These are phyloP conservation scores for Blastobasis adustella DNA, from an alignment of 2,888 invertebrate species.

Conservation along the genomic window DNA sequence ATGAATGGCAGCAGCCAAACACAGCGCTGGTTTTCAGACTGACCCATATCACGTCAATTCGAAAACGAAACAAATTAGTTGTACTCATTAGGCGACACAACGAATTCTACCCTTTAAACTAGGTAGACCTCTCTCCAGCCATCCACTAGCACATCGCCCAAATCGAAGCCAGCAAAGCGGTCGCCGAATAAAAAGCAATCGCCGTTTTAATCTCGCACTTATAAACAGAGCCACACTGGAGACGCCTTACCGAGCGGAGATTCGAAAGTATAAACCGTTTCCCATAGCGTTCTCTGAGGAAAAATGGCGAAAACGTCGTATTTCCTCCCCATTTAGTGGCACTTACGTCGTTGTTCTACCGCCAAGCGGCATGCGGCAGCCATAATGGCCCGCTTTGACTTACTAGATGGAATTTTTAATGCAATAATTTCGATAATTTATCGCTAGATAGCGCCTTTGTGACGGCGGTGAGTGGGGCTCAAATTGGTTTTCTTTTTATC, in stretches of 20 bases:
- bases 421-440: slow-evolving; percentile 81
- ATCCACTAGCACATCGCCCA: no score
- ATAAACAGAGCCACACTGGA: no score
- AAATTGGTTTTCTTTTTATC: slow-evolving; percentile 66
- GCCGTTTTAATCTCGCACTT: no score
- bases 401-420: slow-evolving; percentile 84
- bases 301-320: slow-evolving; percentile 43
- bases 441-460: slow-evolving; percentile 72
- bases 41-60: no score
- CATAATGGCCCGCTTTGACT: slow-evolving; percentile 78
- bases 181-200: no score
- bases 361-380: slow-evolving; percentile 24
- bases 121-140: no score
- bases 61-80: no score
- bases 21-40: no score
- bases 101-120: no score
- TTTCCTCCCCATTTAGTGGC: slow-evolving; percentile 20
- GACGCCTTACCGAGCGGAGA: slow-evolving; percentile 19
- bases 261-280: slow-evolving; percentile 47
- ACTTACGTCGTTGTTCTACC: slow-evolving; percentile 33
- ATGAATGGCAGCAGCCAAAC: no score
- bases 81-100: no score
- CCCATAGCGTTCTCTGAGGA: slow-evolving; percentile 53
- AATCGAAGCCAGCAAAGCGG: no score
- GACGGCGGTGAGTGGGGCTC: slow-evolving; percentile 32